These are phyloP conservation scores for Atrichornis clamosus DNA, from an alignment of 2,113 vertebrate species.

Conservation along the genomic window DNA sequence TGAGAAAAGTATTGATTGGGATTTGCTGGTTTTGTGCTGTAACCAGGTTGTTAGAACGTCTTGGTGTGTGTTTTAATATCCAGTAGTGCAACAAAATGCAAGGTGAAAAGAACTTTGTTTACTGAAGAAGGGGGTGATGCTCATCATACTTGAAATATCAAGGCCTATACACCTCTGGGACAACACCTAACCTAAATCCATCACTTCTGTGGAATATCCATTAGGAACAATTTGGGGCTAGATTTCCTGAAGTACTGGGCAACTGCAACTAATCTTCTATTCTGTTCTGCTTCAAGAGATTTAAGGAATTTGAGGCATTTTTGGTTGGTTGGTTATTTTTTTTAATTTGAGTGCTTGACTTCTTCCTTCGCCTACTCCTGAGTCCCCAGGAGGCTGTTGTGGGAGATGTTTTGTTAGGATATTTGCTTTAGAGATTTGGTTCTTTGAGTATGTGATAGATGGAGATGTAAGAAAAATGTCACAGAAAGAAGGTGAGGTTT, in stretches of 20 bases:
- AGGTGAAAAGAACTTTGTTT: not conserved
- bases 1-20: not conserved
- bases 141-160: not conserved
- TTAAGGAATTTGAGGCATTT: not conserved
- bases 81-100: not conserved
- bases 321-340: not conserved
- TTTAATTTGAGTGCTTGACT: not conserved
- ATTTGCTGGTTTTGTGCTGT: not conserved
- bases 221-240: not conserved
- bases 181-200: not conserved
- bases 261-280: not conserved
- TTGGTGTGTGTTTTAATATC: not conserved
- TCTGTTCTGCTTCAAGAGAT: not conserved
- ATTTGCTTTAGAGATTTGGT: not conserved
- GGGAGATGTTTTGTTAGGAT: not conserved
- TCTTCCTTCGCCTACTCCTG: not conserved
- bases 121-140: not conserved
- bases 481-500: not conserved
- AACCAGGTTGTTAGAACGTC: not conserved
- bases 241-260: not conserved
- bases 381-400: not conserved
- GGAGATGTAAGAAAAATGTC: not conserved
- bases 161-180: not conserved
- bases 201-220: not conserved
- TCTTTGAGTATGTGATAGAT: not conserved